Evolutionary conservation across 2,113 vertebrate species (phyloP).

Genomic region (Nymphicus hollandicus): DNA sequence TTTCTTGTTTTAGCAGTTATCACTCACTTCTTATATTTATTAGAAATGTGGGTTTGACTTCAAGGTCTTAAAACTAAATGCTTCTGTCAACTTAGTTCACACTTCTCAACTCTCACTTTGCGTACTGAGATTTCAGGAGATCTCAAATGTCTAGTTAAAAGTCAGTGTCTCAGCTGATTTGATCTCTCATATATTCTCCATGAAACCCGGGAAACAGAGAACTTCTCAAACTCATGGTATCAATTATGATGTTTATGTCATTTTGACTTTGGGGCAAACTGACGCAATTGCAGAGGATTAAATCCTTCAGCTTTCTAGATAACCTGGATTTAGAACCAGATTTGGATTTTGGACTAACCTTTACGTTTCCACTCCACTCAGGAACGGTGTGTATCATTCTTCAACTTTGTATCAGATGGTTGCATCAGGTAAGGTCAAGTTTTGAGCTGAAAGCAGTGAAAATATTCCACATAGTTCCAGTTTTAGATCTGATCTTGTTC

Average conservation of each 20-base stretch:
- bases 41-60: background rate
- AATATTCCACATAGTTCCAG: background rate
- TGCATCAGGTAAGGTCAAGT: background rate
- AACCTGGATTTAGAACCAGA: background rate
- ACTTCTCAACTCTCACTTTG: background rate
- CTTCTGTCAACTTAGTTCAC: background rate
- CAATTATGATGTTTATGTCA: background rate
- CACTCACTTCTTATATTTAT: background rate
- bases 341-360: background rate
- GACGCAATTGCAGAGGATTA: background rate
- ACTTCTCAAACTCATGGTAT: background rate
- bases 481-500: background rate
- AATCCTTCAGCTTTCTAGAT: background rate
- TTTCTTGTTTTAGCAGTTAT: background rate
- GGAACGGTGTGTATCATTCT: background rate
- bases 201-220: background rate
- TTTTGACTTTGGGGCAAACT: background rate
- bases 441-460: background rate
- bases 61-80: background rate
- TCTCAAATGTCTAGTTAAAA: background rate
- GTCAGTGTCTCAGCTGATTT: background rate
- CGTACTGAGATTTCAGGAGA: background rate
- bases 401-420: background rate
- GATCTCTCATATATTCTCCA: background rate
- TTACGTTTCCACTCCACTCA: background rate